Base-by-base conservation (phyloP, 2,888 invertebrate genomes). In the Pycnomerus fuliginosus region DNA sequence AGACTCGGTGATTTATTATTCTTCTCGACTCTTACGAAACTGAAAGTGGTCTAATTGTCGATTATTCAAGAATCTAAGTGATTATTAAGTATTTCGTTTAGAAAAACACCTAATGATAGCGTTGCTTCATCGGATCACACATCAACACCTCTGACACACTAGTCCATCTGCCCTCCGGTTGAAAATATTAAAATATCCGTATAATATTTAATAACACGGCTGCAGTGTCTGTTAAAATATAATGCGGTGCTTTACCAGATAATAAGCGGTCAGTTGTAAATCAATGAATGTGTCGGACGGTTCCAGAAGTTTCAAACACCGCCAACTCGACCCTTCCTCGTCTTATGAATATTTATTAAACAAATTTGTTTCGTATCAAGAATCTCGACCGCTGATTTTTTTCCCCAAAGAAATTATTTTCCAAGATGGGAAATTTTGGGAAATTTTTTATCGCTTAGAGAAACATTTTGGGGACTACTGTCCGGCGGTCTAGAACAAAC, bases 201-300 rank as follows among this genome's bases (percentile, higher is more conserved):
- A 64, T 64, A 64, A 68, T 65, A 66, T 67, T 69, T 70, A 70
- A 69, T 68, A 68, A 68, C 64, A 68, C 64, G 67, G 58, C 62
- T 64, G 55, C 59, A 52, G 58, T 56, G 60, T 55, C 55, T 57
- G 64, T 64, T 63, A 67, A 66, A 66, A 64, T 58, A 58, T 55
- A 60, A 59, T 55, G 65, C 61, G 64, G 68, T 68, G 65, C 64
- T 58, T 67, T 68, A 68, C 67, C 61, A 60, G 65, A 66, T 67
- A 65, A 64, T 66, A 66, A 64, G 61, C 63, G 53, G 53, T 55
- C 53, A 50, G 67, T 61, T 64, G 67, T 69, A 69, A 70, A 70
- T 70, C 69, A 70, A 65, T 67, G 57, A 61, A 38, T 42, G 50
- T 50, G 55, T 53, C 53, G 36, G 35, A 37, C 30, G 40, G 13